Evolutionary conservation across 2,113 vertebrate genomes (phyloP).

Genomic region (Plestiodon gilberti): DNA sequence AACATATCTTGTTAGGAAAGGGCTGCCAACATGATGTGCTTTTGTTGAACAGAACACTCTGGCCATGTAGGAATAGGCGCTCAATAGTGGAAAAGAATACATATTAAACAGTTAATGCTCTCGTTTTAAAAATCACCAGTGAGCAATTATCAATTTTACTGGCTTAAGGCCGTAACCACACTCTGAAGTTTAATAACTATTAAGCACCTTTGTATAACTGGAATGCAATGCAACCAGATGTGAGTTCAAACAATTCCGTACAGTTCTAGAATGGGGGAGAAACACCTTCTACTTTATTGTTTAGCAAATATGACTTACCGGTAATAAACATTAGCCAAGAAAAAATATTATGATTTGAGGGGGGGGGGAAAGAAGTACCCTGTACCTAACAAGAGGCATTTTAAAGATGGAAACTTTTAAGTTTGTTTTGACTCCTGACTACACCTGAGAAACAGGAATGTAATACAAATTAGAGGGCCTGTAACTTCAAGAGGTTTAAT

Average conservation of each 20-base stretch:
- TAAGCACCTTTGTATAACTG: conserved; percentile 36
- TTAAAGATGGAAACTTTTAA: conserved; percentile 10
- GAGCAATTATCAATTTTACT: conserved; percentile 50
- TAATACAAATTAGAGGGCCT: background rate
- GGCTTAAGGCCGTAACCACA: conserved; percentile 16
- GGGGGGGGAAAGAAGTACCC: background rate
- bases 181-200: conserved; percentile 35
- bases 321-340: background rate
- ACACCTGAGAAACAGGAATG: conserved; percentile 21
- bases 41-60: background rate
- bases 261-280: conserved; percentile 3
- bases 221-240: conserved; percentile 33
- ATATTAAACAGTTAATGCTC: conserved; percentile 21
- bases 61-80: background rate
- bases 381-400: background rate
- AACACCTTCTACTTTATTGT: conserved; percentile 35
- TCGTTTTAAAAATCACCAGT: conserved; percentile 38
- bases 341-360: conserved; percentile 15
- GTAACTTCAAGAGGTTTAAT: conserved; percentile 18
- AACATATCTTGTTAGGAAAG: conserved; percentile 47
- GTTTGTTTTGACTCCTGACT: conserved; percentile 19
- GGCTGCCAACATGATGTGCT: conserved; percentile 41
- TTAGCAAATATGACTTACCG: conserved; percentile 31
- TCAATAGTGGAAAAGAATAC: conserved; percentile 20
- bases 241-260: conserved; percentile 52